Conservation (phyloP, 2,113 vertebrate species). For the Saimiri boliviensis region DNA sequence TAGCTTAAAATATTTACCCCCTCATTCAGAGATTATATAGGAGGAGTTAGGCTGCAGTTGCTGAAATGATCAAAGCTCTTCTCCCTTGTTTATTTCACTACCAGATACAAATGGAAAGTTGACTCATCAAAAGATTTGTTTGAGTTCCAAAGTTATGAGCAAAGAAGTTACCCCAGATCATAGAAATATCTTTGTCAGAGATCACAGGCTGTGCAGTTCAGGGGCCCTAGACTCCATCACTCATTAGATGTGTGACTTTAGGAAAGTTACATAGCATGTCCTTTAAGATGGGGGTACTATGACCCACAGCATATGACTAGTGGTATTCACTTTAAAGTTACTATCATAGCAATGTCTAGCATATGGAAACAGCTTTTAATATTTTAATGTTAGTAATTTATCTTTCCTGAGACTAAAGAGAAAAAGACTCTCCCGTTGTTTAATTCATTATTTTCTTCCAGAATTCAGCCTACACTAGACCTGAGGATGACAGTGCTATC, state of each 20-base stretch:
- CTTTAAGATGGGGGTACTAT: not conserved
- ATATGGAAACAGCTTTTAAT: not conserved
- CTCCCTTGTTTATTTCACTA: not conserved
- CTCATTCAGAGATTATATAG: not conserved
- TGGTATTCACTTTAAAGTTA: not conserved
- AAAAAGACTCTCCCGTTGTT: not conserved
- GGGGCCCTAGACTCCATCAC: not conserved
- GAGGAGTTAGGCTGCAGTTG: not conserved
- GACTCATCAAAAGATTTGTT: not conserved
- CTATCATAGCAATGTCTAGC: not conserved
- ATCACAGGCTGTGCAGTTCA: not conserved
- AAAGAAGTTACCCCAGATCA: not conserved
- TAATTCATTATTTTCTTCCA: not conserved
- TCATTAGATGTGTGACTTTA: not conserved
- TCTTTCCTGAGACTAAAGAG: not conserved
- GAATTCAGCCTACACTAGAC: not conserved
- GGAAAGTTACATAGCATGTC: not conserved
- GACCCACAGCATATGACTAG: not conserved
- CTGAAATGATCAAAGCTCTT: not conserved
- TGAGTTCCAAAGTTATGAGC: not conserved
- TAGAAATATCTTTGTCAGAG: not conserved
- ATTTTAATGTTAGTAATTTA: not conserved
- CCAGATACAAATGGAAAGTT: not conserved
- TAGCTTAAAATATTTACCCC: not conserved
- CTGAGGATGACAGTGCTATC: not conserved